Evolutionary conservation across 2,888 invertebrate genomes (phyloP), one percentile per base, ranked within the genome.

Genomic region (Drosophila prolongata): DNA sequence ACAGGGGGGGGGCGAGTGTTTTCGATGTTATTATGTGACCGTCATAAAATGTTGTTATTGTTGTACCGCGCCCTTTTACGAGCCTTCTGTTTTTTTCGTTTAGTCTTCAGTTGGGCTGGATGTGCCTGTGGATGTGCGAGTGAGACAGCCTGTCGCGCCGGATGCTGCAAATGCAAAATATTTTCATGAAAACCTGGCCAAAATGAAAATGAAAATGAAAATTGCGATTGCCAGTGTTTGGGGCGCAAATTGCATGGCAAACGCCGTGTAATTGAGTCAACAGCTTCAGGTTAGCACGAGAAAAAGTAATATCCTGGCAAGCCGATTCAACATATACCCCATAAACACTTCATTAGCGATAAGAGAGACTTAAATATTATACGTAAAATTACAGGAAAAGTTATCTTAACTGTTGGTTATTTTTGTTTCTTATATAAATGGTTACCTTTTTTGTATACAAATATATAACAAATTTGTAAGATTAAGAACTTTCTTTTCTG

Each of bases 121-220:
- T 16, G 30, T 14, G 54, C 13, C 1, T 8, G 46, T 11, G 47
- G 30, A 35, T 5, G 49, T 49, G 49, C 16, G 35, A 35, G 35
- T 35, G 49, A 49, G 49, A 35, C 55, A 35, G 52, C 52, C 34
- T 55, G 44, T 37, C 14, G 55, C 68, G 71, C 81, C 85, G 89
- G 87, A 87, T 87, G 89, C 85, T 85, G 89, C 80, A 85, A 85
- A 85, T 85, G 85, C 87, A 85, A 85, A 59, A 75, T 74, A 73
- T 77, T 76, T 80, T 71, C 55, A 64, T 87, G 79, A 78, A 80
- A 80, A 82, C 47, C 62, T 47, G 61, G 66, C 66, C 52, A 87
- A 75, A 87, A 82, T 80, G 72, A 78, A 88, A 83, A 82, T 80
- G 72, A 78, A 88, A 83, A 81, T 76, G 83, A 77, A 82, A 82